These are phyloP conservation scores for Rhinophrynus dorsalis DNA, from an alignment of 2,797 vertebrate genomes.

Conservation along the genomic window DNA sequence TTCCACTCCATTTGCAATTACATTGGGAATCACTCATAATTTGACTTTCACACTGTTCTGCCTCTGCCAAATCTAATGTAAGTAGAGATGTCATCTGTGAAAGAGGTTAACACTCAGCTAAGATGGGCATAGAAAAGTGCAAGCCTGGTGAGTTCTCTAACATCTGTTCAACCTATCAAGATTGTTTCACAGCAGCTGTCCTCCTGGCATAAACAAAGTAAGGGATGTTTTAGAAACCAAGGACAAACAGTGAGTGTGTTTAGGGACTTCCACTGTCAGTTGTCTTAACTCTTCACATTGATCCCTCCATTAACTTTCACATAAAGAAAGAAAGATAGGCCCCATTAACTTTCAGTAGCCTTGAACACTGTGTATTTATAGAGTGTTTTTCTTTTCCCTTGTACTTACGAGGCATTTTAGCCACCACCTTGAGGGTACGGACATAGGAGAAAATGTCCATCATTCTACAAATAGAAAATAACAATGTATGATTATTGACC, in stretches of 20 bases:
- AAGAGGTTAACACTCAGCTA: neutral
- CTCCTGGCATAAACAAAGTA: neutral
- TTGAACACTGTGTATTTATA: constrained; percentile 16
- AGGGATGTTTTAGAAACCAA: constrained; percentile 21
- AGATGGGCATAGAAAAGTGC: neutral
- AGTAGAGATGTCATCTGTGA: neutral
- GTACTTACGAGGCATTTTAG: neutral
- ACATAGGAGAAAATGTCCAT: neutral
- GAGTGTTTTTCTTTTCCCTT: neutral
- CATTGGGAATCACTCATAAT: neutral
- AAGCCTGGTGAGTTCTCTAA: neutral
- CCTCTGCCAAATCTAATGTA: neutral
- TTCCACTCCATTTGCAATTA: neutral
- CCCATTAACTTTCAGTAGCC: constrained; percentile 1
- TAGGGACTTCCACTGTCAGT: neutral
- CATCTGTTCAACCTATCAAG: neutral
- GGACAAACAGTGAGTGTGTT: constrained; percentile 1
- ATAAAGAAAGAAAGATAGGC: neutral
- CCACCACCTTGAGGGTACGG: neutral
- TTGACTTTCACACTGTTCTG: neutral
- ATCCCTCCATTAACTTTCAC: neutral
- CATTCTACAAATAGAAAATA: neutral
- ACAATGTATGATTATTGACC: neutral
- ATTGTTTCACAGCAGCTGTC: neutral
- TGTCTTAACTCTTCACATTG: neutral